Evolutionary conservation across 2,797 vertebrate species (phyloP), one percentile per base, ranked within the genome.

Genomic region (Lepus oiostolus): DNA sequence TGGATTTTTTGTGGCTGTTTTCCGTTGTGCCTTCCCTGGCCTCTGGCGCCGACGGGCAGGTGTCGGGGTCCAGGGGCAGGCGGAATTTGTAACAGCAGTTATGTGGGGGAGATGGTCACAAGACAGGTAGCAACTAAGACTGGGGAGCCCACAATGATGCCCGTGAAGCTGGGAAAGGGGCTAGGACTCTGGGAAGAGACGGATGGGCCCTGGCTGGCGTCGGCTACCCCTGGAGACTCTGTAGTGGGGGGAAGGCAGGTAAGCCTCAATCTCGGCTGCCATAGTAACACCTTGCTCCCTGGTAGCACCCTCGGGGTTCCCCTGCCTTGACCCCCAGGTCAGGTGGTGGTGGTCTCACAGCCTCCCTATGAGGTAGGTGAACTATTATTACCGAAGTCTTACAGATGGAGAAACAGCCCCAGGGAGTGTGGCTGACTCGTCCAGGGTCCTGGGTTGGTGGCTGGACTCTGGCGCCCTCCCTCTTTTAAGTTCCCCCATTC

Each of bases 71-170:
- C 74, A 19, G 85, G 96, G 88, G 72, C 32, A 71, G 91, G 72
- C 94, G 92, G 97, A 94, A 97, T 98, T 97, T 96, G 96, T 96
- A 19, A 98, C 95, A 98, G 97, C 97, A 97, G 89, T 97, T 96
- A 97, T 93, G 90, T 95, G 97, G 97, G 96, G 97, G 88, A 96
- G 95, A 98, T 96, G 96, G 24, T 96, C 97, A 98, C 98, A 97
- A 97, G 97, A 97, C 98, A 95, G 97, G 93, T 63, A 93, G 95
- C 93, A 47, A 93, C 97, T 97, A 97, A 96, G 95, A 97, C 97
- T 97, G 96, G 98, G 97, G 96, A 90, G 93, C 89, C 94, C 96
- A 97, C 98, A 96, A 96, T 97, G 94, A 98, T 95, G 95, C 93
- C 52, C 92, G 83, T 88, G 97, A 94, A 32, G 76, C 96, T 97